Evolutionary conservation across 1,140 invertebrate species (phyloP).

Genomic region (Pectinophora gossypiella): DNA sequence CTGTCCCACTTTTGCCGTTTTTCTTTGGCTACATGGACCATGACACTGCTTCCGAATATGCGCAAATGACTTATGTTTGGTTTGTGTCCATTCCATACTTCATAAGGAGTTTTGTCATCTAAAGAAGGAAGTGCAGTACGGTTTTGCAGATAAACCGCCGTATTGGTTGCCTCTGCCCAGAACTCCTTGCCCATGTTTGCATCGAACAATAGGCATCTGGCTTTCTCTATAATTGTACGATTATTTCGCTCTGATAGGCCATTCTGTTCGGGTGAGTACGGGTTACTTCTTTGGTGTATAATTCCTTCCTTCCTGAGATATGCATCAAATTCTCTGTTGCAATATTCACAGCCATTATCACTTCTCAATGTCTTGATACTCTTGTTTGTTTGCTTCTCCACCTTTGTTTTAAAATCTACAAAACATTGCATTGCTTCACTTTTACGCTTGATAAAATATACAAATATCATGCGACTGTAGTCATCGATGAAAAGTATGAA

Average conservation of each 20-base stretch:
- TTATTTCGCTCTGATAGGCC: constrained; percentile 31
- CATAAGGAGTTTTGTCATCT: no score
- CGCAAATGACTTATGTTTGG: constrained; percentile 2
- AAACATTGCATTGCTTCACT: no score
- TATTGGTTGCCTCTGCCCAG: no score
- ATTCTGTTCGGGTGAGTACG: constrained; percentile 52
- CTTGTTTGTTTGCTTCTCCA: not conserved
- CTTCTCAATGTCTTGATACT: not conserved
- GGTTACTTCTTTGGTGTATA: constrained; percentile 18
- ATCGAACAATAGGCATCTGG: not conserved
- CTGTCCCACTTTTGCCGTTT: constrained; percentile 21
- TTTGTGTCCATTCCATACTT: constrained; percentile 3
- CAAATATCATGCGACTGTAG: constrained; percentile 5
- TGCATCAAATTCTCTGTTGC: constrained; percentile 4
- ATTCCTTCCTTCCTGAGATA: constrained; percentile 6
- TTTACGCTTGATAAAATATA: constrained; percentile 5
- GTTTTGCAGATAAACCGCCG: no score
- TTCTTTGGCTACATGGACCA: constrained; percentile 17
- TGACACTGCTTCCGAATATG: constrained; percentile 33
- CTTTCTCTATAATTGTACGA: constrained; percentile 6
- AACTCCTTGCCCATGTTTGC: no score
- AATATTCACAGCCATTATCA: not conserved
- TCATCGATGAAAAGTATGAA: constrained; percentile 12
- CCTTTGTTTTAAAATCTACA: no score
- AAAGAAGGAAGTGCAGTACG: no score